Percentiles rank a stretch among this genome's conserved stretches.
Conservation (phyloP, 2,113 vertebrate species). For the Todiramphus chloris region DNA sequence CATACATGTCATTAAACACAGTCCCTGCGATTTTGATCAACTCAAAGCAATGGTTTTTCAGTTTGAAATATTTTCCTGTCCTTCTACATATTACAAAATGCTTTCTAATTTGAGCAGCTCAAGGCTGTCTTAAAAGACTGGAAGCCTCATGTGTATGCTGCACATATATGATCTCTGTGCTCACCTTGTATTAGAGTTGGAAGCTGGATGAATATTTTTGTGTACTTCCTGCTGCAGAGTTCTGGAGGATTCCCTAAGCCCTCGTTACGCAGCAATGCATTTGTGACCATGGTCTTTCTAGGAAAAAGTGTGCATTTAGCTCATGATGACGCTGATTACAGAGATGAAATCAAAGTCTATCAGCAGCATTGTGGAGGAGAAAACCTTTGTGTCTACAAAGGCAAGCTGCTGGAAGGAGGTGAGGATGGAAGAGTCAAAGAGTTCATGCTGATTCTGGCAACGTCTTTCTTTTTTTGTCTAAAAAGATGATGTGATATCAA, state of each 20-base stretch:
- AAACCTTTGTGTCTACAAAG: conserved; percentile 92
- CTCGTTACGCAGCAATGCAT: conserved; percentile 77
- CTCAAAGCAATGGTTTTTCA: neutral
- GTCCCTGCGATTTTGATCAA: neutral
- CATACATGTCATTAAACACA: neutral
- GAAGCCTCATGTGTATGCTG: neutral
- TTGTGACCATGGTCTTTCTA: conserved; percentile 86
- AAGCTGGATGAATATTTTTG: neutral
- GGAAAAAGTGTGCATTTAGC: conserved; percentile 86
- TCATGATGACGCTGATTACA: conserved; percentile 67
- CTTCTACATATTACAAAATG: neutral
- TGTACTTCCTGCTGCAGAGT: conserved; percentile 70
- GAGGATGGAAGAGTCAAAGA: conserved; percentile 11
- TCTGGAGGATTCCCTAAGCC: conserved; percentile 72
- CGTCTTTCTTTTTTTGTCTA: neutral
- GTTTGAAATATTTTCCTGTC: neutral
- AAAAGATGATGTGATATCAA: conserved; percentile 26
- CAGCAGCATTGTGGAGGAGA: conserved; percentile 97
- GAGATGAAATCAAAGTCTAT: conserved; percentile 89
- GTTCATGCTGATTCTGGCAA: neutral
- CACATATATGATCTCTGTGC: neutral
- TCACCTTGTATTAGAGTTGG: neutral
- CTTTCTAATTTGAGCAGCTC: neutral
- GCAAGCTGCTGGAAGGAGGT: conserved; percentile 88
- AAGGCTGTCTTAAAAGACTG: neutral